These are phyloP conservation scores for Toxotes chatareus DNA, from an alignment of 2,113 vertebrate species.

Conservation along the genomic window DNA sequence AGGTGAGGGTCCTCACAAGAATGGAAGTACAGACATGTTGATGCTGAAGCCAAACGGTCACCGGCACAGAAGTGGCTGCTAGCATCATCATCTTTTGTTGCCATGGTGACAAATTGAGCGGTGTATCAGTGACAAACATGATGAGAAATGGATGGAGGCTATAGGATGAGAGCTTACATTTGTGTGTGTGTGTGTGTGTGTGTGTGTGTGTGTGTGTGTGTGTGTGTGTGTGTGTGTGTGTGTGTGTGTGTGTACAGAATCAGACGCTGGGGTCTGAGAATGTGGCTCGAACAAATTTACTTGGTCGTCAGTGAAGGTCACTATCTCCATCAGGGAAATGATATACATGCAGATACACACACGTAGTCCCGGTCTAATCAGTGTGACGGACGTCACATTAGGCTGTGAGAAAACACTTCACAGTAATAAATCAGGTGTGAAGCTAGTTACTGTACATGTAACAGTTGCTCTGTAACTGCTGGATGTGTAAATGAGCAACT, in stretches of 20 bases:
- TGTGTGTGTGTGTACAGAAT: constrained; percentile 4
- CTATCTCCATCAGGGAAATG: constrained; percentile 37
- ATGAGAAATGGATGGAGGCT: constrained; percentile 13
- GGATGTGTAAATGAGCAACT: too few species aligned
- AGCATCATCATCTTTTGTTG: constrained; percentile 13
- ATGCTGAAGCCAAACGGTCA: background rate
- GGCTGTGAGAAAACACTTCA: too few species aligned
- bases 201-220: constrained; percentile 1
- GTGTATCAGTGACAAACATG: background rate
- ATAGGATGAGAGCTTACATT: background rate
- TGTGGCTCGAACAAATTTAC: background rate
- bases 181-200: background rate
- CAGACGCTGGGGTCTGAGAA: constrained; percentile 16
- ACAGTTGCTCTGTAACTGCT: too few species aligned
- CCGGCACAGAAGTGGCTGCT: background rate
- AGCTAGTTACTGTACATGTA: too few species aligned
- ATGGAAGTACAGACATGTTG: too few species aligned
- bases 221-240: background rate
- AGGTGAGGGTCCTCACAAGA: too few species aligned
- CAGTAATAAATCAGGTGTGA: too few species aligned
- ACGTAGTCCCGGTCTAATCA: constrained; percentile 11
- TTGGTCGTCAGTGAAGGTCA: constrained; percentile 18
- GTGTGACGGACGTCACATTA: background rate
- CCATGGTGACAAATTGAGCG: constrained; percentile 54
- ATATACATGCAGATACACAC: constrained; percentile 18